Percentiles rank a stretch among this genome's conserved stretches.
These are phyloP conservation scores for Lycophotia porphyrea DNA, from an alignment of 2,888 invertebrate species.

Conservation along the genomic window DNA sequence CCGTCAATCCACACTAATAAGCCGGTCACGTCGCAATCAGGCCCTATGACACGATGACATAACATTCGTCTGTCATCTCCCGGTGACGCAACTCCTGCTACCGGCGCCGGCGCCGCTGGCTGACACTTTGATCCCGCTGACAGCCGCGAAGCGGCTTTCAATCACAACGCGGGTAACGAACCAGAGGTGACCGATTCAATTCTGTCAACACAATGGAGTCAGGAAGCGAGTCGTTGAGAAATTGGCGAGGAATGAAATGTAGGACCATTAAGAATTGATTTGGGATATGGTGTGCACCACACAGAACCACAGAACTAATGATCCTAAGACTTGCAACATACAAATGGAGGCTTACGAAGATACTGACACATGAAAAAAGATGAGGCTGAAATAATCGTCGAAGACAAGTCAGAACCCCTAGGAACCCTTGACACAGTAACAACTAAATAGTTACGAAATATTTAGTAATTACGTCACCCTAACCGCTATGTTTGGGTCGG, in stretches of 20 bases:
- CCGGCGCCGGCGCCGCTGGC: constrained; percentile 25
- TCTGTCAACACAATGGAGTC: constrained; percentile 30
- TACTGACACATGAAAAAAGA: neutral
- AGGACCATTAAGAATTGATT: neutral
- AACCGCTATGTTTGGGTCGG: neutral
- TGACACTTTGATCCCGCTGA: constrained; percentile 51
- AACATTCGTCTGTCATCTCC: constrained; percentile 35
- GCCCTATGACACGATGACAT: constrained; percentile 20
- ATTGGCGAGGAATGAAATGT: constrained; percentile 8
- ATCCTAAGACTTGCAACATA: neutral
- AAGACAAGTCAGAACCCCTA: neutral
- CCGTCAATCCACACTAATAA: constrained; percentile 6
- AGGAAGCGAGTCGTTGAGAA: constrained; percentile 21
- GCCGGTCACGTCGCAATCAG: neutral
- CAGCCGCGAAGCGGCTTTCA: constrained; percentile 50
- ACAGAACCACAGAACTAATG: neutral
- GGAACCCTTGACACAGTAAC: neutral
- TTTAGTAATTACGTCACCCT: neutral
- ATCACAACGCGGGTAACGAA: constrained; percentile 46
- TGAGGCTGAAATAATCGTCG: neutral
- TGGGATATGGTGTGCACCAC: neutral
- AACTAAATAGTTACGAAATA: neutral
- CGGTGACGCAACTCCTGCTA: constrained; percentile 25
- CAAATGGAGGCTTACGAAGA: neutral
- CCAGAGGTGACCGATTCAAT: constrained; percentile 34